Evolutionary conservation across 2,113 vertebrate species (phyloP), one percentile per base, ranked within the genome.

Genomic region (Ivindomyrus marchei): DNA sequence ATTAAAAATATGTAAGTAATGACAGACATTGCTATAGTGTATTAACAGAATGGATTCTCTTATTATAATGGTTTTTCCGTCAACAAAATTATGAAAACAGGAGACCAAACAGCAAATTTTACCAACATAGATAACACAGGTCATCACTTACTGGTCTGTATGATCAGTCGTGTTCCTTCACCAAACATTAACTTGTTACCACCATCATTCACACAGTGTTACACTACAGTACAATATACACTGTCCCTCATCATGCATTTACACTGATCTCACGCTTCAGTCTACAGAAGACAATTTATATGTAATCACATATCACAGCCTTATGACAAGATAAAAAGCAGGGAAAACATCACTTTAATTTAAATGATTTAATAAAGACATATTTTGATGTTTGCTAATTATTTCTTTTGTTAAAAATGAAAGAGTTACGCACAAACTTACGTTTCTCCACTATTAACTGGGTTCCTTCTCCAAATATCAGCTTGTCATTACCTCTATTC

Each of bases 381-480:
- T 56, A 56, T 56, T 21, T 21, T 56, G 53, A 24, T 4, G 5
- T n/a, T 58, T 58, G 21, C 2, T n/a, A 58, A 58, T 31, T 17
- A 80, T 80, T 80, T 31, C 31, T 42, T 90, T 4, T 66, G 31
- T 84, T 36, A 52, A 66, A 84, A 88, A 19, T n/a, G 24, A 62
- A 84, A 88, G 9, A 31, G 19, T 89, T 31, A n/a, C 5, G 42
- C 27, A 49, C 89, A 50, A 27, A 90, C 85, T 92, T 91, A 92
- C 92, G 86, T 89, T 90, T 52, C 77, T 91, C 77, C 13, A 91
- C 70, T 10, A 19, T 53, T 10, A 93, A 45, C 84, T 56, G 36
- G 1, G 80, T 92, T 70, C 91, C 91, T 88, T 8, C 39, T 62
- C 89, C 80, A 91, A 93, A 94, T 85, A 92, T 85, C 46, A 90